Evolutionary conservation across 2,888 invertebrate genomes (phyloP).

Genomic region (Epistrophe grossulariae): DNA sequence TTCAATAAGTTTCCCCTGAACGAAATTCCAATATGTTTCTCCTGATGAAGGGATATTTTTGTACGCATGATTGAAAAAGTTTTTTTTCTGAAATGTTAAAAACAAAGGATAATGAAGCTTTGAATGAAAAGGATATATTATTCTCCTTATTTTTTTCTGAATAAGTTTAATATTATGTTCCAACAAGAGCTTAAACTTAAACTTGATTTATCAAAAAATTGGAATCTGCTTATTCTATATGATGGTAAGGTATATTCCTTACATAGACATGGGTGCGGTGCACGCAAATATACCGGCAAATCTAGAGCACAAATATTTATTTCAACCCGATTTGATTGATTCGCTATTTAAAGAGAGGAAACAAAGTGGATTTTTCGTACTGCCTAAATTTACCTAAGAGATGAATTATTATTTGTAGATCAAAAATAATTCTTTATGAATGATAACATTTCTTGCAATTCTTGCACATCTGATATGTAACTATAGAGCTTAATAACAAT

Average conservation of each 20-base stretch:
- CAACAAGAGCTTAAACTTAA: neutral
- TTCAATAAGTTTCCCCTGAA: neutral
- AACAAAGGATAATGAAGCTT: neutral
- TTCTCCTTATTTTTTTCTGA: neutral
- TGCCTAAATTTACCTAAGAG: too few species aligned
- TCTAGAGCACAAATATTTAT: conserved; percentile 10
- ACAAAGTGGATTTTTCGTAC: too few species aligned
- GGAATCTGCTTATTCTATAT: neutral
- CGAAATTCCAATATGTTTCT: neutral
- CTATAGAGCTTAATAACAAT: too few species aligned
- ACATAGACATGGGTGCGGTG: conserved; percentile 31
- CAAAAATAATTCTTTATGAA: too few species aligned
- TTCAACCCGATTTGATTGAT: conserved; percentile 4
- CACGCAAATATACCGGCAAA: conserved; percentile 24
- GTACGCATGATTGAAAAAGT: conserved; percentile 1
- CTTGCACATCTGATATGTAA: too few species aligned
- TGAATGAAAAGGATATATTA: neutral
- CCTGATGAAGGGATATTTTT: conserved; percentile 2
- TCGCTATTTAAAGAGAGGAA: neutral
- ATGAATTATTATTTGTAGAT: too few species aligned
- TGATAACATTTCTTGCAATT: too few species aligned
- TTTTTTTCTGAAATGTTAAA: conserved; percentile 2
- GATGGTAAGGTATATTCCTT: neutral
- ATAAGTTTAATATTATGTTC: neutral
- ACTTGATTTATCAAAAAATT: conserved; percentile 21